Conservation (phyloP, 1,140 invertebrate genomes). For the Scaptomyza montana region DNA sequence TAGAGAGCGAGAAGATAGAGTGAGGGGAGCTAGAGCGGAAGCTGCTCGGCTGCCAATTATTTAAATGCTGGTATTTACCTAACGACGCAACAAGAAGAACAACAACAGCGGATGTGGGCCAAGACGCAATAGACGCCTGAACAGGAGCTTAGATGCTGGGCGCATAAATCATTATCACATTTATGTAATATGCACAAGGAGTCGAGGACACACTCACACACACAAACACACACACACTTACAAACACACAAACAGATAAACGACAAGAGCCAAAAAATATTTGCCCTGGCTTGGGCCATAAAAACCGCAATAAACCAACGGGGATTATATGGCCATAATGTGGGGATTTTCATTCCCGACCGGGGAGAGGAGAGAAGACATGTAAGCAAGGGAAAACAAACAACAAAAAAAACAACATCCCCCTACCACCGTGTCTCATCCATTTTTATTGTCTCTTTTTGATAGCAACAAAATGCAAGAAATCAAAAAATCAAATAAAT, state of each 20-base stretch:
- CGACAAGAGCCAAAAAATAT: conserved; percentile 53
- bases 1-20: neutral
- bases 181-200: conserved; percentile 71
- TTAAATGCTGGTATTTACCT: conserved; percentile 81
- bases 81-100: conserved; percentile 44
- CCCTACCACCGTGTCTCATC: no score
- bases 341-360: conserved; percentile 62
- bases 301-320: conserved; percentile 81
- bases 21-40: conserved; percentile 52
- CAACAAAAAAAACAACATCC: neutral
- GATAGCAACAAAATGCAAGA: conserved; percentile 71
- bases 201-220: conserved; percentile 1
- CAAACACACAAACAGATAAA: neutral
- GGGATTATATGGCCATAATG: conserved; percentile 78
- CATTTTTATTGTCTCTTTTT: conserved; percentile 74
- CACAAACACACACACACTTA: neutral
- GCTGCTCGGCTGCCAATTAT: conserved; percentile 76
- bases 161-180: conserved; percentile 81
- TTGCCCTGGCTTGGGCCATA: conserved; percentile 61
- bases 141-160: neutral
- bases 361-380: conserved; percentile 30
- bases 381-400: conserved; percentile 39
- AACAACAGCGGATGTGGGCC: conserved; percentile 68
- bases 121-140: conserved; percentile 30
- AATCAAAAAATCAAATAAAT: conserved; percentile 82